Evolutionary conservation across 2,888 invertebrate genomes (phyloP).

Genomic region (Drosophila flavopinicola): DNA sequence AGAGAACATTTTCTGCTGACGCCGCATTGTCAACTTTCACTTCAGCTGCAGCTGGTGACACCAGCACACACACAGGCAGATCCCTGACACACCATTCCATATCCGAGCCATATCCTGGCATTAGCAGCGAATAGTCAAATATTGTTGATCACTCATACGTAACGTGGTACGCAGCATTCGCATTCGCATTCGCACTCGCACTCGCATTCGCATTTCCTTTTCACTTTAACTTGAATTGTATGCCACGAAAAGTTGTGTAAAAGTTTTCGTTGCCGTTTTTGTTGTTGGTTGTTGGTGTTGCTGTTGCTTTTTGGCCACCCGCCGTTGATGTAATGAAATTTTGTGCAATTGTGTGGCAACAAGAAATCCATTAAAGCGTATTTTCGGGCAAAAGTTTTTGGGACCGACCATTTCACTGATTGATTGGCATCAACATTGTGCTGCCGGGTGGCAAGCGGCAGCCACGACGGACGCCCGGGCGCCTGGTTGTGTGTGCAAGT

Average conservation of each 20-base stretch:
- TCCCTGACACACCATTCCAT: conserved; percentile 7
- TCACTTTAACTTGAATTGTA: conserved; percentile 66
- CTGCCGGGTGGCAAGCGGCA: conserved; percentile 20
- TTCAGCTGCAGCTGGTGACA: conserved; percentile 74
- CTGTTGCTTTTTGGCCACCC: conserved; percentile 46
- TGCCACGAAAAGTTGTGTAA: conserved; percentile 47
- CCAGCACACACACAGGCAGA: conserved; percentile 1
- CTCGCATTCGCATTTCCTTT: conserved; percentile 48
- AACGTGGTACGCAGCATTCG: conserved; percentile 46
- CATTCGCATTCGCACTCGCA: conserved; percentile 19
- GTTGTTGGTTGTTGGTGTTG: conserved; percentile 5
- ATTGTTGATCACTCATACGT: conserved; percentile 73
- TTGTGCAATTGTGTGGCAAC: conserved; percentile 72
- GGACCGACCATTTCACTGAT: conserved; percentile 72
- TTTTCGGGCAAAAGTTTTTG: conserved; percentile 62
- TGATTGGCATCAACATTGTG: conserved; percentile 75
- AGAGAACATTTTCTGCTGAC: conserved; percentile 70
- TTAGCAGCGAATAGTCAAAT: conserved; percentile 76
- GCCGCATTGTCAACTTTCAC: conserved; percentile 76
- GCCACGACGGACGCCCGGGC: not conserved
- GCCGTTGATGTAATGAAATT: conserved; percentile 72
- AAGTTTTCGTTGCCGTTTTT: conserved; percentile 50
- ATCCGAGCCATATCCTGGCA: conserved; percentile 39
- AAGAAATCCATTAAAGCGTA: conserved; percentile 74
- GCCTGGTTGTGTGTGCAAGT: not conserved